Conservation (phyloP, 1,140 invertebrate species). For the Trissolcus basalis region DNA sequence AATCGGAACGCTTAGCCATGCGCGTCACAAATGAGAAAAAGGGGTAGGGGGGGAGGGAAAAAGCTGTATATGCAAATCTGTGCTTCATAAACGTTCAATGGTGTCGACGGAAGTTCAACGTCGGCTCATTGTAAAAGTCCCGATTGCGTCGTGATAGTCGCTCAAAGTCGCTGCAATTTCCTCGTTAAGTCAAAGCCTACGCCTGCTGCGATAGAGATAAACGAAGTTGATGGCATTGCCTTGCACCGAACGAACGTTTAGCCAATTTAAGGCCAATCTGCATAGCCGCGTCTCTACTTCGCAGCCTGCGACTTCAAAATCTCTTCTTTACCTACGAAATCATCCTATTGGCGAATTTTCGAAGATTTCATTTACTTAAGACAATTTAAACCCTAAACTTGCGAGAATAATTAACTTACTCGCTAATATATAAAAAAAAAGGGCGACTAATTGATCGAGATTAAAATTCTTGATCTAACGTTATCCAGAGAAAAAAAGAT, state of each 20-base stretch:
- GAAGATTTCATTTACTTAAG: too few relatives aligned
- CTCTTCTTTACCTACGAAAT: too few relatives aligned
- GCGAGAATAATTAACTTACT: too few relatives aligned
- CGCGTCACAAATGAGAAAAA: conserved; percentile 31
- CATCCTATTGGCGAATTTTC: too few relatives aligned
- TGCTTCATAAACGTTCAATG: conserved; percentile 46
- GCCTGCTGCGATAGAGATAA: conserved; percentile 56
- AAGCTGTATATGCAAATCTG: conserved; percentile 38
- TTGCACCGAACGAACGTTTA: conserved; percentile 46
- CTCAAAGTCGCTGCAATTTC: conserved; percentile 58
- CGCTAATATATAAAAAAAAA: too few relatives aligned
- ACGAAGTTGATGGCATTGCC: conserved; percentile 54
- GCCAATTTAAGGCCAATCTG: conserved; percentile 60
- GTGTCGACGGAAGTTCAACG: conserved; percentile 56
- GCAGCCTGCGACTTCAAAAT: too few relatives aligned
- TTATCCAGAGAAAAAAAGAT: too few relatives aligned
- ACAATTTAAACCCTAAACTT: too few relatives aligned
- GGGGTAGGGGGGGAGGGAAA: conserved; percentile 18
- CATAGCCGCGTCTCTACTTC: conserved; percentile 30
- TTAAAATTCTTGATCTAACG: too few relatives aligned
- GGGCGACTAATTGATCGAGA: too few relatives aligned
- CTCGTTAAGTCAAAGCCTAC: conserved; percentile 57
- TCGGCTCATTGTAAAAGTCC: conserved; percentile 54
- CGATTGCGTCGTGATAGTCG: conserved; percentile 57
- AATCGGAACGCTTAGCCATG: conserved; percentile 30